phyloP scores from a whole-genome alignment of 1,140 invertebrate genomes.

The Drosophila trapezifrons region DNA sequence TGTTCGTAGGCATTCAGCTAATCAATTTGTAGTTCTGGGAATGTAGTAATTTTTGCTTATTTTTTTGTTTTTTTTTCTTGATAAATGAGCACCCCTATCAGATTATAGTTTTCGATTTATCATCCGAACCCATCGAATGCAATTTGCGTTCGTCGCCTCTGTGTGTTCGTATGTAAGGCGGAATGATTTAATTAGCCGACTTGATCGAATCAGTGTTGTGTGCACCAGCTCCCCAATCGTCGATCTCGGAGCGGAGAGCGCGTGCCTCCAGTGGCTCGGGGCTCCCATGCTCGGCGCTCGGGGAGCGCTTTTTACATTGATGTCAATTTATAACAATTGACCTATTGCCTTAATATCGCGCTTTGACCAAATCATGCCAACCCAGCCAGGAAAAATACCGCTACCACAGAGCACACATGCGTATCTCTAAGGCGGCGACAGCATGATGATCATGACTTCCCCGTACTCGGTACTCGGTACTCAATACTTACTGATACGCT shows the following conservation, averaged over 20 bases:
- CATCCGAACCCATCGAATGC: conserved; percentile 42
- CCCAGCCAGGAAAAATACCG: conserved; percentile 63
- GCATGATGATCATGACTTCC: conserved; percentile 30
- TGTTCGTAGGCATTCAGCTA: too few species aligned
- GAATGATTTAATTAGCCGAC: conserved; percentile 73
- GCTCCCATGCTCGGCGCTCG: conserved; percentile 29
- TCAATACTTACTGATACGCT: conserved; percentile 8
- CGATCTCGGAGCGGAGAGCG: conserved; percentile 31
- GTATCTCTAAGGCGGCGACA: neutral
- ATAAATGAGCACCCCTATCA: neutral
- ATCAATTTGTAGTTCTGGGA: conserved; percentile 5
- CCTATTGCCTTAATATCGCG: conserved; percentile 83
- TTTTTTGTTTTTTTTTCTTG: neutral
- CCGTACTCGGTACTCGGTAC: neutral
- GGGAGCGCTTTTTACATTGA: conserved; percentile 76
- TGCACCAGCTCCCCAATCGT: conserved; percentile 31
- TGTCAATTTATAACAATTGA: conserved; percentile 84
- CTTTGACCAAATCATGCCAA: conserved; percentile 74
- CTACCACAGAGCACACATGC: conserved; percentile 27
- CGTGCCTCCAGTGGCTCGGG: conserved; percentile 11
- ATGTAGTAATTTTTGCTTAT: too few species aligned
- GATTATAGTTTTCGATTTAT: conserved; percentile 41
- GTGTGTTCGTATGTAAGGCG: conserved; percentile 38
- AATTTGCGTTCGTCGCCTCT: conserved; percentile 36
- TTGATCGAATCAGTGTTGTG: conserved; percentile 73